Conservation (phyloP, 2,888 invertebrate genomes). For the Protodeltote pygarga region DNA sequence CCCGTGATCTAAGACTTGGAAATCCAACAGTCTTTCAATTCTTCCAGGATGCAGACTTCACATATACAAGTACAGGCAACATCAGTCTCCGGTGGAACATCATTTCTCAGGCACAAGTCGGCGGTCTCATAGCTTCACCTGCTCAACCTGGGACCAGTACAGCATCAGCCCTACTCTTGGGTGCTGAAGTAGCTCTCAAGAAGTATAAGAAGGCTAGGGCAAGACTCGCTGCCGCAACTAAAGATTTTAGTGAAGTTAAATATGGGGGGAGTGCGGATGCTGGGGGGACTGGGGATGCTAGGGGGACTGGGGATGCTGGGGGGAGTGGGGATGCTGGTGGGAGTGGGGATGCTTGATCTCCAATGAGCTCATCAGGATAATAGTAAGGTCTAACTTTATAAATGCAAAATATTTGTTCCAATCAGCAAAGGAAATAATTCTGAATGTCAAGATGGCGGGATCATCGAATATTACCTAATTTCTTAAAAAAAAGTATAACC, state of each 20-base stretch:
- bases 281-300: conserved; percentile 16
- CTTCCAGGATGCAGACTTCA: conserved; percentile 66
- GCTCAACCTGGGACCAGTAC: conserved; percentile 41
- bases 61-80: conserved; percentile 58
- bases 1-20: too few species aligned
- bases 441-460: too few species aligned
- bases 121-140: conserved; percentile 22
- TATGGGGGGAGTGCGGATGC: neutral
- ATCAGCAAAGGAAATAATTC: too few species aligned
- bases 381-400: too few species aligned
- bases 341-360: neutral
- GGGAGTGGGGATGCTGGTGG: conserved; percentile 21
- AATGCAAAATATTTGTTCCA: too few species aligned
- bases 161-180: conserved; percentile 63
- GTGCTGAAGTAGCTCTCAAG: conserved; percentile 69
- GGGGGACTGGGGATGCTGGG: neutral
- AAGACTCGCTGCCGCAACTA: conserved; percentile 67
- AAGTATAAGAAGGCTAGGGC: conserved; percentile 70
- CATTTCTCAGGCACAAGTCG: conserved; percentile 55
- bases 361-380: neutral
- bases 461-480: too few species aligned
- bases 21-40: too few species aligned
- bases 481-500: too few species aligned
- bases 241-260: conserved; percentile 40
- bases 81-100: conserved; percentile 63